These are phyloP conservation scores for Notarius quadriscutis DNA, from an alignment of 2,113 vertebrate genomes.

Conservation along the genomic window DNA sequence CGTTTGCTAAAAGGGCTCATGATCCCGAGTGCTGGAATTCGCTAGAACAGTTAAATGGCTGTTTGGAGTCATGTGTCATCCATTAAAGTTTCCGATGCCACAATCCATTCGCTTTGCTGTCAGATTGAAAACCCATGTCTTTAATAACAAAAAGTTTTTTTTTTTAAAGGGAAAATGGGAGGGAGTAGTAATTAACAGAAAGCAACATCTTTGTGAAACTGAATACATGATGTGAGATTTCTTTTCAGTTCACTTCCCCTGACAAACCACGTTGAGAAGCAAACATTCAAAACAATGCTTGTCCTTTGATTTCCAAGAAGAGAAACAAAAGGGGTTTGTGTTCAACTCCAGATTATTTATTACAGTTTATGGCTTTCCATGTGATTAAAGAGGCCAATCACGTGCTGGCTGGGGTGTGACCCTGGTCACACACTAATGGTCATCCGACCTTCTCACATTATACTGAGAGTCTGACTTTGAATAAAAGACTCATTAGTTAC, in stretches of 20 bases:
- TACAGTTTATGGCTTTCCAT: constrained; percentile 1
- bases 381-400: constrained; percentile 6
- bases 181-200: background rate
- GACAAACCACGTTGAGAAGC: background rate
- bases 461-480: background rate
- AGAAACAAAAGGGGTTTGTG: constrained; percentile 28
- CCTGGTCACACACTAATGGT: constrained; percentile 7
- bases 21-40: constrained; percentile 49
- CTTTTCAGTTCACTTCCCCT: background rate
- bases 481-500: background rate
- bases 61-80: constrained; percentile 62
- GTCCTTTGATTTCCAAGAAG: constrained; percentile 31
- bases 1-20: constrained; percentile 5
- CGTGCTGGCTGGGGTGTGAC: constrained; percentile 18
- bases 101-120: constrained; percentile 11
- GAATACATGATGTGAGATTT: constrained; percentile 20
- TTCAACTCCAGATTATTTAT: constrained; percentile 16
- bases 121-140: constrained; percentile 60
- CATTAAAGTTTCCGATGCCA: constrained; percentile 55
- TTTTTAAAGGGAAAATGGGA: background rate
- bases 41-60: constrained; percentile 51
- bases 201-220: constrained; percentile 17
- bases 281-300: constrained; percentile 8
- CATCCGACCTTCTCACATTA: background rate
- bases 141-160: constrained; percentile 29